Base-by-base conservation (phyloP, 2,888 invertebrate genomes). In the Pyrrhia umbra region DNA sequence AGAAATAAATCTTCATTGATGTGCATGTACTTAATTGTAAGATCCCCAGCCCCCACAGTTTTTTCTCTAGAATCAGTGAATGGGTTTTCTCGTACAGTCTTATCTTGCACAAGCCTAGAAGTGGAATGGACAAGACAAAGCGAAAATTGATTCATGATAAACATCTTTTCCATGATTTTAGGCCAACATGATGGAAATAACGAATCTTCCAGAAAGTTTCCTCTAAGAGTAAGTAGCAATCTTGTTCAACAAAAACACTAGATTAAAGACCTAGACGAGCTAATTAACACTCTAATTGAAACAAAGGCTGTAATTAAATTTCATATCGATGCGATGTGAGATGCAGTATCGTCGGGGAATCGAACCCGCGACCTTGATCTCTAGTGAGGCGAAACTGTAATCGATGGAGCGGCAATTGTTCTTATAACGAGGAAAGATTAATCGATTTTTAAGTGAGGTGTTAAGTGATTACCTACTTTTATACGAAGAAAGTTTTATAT, bases 331-430 rank as follows among this genome's bases (percentile, higher is more conserved):
- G 25, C 27, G 43, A 67, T 51, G 57, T 21, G 60, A 65, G 49
- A 69, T 61, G 58, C 47, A 27, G 51, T 37, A 16, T 6, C 25
- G 34, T 2, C 51, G 21, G 56, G 59, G 77, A 77, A 77, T 70
- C 75, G 46, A 77, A 75, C 68, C 60, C 50, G 51, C 66, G 67
- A 64, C 78, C 78, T 80, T 77, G 64, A 77, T 79, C 80, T 68
- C 75, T 56, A 59, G 39, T 63, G 66, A 75, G 43, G 66, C 68
- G 49, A 13, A 25, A 25, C 73, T 16, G 42, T 50, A 49, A 23
- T 30, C 68, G 58, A 50, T 75, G 71, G 50, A 68, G 75, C 80
- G 71, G 46, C 45, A 55, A 77, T 56, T 59, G 69, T 63, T 64
- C 77, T 61, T 68, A 56, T 37, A 51, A 54, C 49, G 40, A 18